Base-by-base conservation (phyloP, 2,888 invertebrate species). In the Elmis aenea region DNA sequence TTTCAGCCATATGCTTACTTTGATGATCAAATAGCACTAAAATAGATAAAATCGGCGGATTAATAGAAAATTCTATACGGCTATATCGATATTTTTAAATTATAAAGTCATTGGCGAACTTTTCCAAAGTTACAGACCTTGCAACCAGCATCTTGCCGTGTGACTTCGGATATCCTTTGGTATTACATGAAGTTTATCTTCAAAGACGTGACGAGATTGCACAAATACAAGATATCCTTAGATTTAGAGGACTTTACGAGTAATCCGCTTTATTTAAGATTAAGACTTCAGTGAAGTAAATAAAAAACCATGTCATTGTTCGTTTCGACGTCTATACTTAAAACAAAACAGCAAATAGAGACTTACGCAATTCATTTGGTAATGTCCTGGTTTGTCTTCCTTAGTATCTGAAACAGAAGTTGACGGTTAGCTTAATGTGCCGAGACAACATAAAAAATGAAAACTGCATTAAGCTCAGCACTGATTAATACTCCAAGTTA, bases 151-250 rank as follows among this genome's bases (percentile, higher is more conserved):
- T 41, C 42, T 40, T 32, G 38, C 32, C 27, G 39, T 35, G 30
- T 38, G 47, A 30, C 33, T 36, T 47, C 26, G 28, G 38, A 42
- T 38, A 38, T 41, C 38, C 31, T 40, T 44, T 44, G 43, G 54
- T 50, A 54, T 56, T 52, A 56, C 48, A 45, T 48, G 52, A 57
- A 57, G 55, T 57, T 49, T 46, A 47, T 49, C 47, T 46, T 38
- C 38, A 28, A 26, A 37, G 41, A 49, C 47, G 48, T 48, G 47
- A 46, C 50, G 35, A 36, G 45, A 39, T 38, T 43, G 33, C 37
- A 33, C 44, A 42, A 51, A 53, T 45, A 38, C 38, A 45, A 45
- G 38, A 45, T 39, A 49, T 46, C 46, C 42, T 32, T 36, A 49
- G 51, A 51, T 50, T 50, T 51, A 44, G 42, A 43, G 35, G 51